Evolutionary conservation across 2,113 vertebrate genomes (phyloP).

Genomic region (Saiga tatarica): DNA sequence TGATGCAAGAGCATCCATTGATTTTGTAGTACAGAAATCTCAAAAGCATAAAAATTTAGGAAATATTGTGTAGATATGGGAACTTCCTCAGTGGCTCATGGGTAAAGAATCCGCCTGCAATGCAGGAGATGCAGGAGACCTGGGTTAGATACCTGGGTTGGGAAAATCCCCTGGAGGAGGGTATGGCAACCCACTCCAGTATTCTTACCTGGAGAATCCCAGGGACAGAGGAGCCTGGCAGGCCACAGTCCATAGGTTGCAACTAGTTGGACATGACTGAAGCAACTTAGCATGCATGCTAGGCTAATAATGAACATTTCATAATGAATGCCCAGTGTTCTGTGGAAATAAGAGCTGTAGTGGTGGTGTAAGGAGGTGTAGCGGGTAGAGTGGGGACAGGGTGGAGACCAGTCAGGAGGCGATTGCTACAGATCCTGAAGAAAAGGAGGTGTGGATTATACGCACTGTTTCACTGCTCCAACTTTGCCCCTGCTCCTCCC

Average conservation of each 20-base stretch:
- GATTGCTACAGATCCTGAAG: background rate
- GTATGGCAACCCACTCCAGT: background rate
- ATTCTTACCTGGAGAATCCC: background rate
- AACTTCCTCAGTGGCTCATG: background rate
- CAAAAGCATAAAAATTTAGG: background rate
- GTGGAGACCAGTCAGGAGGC: background rate
- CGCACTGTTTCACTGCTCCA: background rate
- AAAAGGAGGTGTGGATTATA: background rate
- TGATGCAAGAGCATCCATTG: background rate
- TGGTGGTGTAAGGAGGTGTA: too few relatives aligned
- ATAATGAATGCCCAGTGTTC: background rate
- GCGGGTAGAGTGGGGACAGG: background rate
- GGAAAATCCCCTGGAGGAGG: background rate
- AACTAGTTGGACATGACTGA: background rate
- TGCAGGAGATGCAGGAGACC: background rate
- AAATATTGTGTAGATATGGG: background rate
- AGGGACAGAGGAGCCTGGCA: background rate
- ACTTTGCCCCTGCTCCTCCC: background rate
- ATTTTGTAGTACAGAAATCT: constrained; percentile 15
- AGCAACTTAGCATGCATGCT: background rate
- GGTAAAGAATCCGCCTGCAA: background rate
- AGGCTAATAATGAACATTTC: background rate
- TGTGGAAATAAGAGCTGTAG: background rate
- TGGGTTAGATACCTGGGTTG: background rate
- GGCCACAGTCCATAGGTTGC: background rate